A percentile compares a stretch with the other conserved stretches of the same genome.
Conservation (phyloP, 2,113 vertebrate genomes). For the Ophiodon elongatus region DNA sequence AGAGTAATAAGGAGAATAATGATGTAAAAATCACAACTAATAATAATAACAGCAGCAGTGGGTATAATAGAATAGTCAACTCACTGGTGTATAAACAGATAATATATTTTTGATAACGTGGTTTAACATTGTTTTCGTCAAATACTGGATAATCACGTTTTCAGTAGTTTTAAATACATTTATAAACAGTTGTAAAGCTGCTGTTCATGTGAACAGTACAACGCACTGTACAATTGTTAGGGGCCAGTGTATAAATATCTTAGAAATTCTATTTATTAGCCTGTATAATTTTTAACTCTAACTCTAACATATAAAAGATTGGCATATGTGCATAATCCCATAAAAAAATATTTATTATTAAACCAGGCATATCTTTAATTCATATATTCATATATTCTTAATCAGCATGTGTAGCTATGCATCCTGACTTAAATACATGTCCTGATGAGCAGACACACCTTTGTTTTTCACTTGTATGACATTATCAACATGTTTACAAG, state of each 20-base stretch:
- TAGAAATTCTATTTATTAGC: background rate
- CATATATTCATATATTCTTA: background rate
- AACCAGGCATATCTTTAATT: slow-evolving; percentile 2
- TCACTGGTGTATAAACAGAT: background rate
- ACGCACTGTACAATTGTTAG: background rate
- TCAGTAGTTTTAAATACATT: background rate
- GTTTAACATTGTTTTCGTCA: background rate
- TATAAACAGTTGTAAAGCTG: slow-evolving; percentile 1
- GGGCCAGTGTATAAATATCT: background rate
- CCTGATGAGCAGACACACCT: background rate
- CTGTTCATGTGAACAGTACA: background rate
- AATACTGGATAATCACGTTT: background rate
- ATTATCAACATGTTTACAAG: slow-evolving; percentile 10
- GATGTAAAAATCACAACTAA: background rate
- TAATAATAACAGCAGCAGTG: background rate
- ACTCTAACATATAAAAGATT: background rate
- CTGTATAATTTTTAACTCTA: background rate
- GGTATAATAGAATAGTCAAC: background rate
- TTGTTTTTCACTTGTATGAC: background rate
- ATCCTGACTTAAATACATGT: background rate
- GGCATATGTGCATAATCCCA: background rate
- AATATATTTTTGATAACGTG: background rate
- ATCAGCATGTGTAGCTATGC: background rate
- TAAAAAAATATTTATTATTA: background rate
- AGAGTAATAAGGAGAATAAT: background rate